Base-by-base conservation (phyloP, 2,113 vertebrate species). In the Lasiurus borealis region DNA sequence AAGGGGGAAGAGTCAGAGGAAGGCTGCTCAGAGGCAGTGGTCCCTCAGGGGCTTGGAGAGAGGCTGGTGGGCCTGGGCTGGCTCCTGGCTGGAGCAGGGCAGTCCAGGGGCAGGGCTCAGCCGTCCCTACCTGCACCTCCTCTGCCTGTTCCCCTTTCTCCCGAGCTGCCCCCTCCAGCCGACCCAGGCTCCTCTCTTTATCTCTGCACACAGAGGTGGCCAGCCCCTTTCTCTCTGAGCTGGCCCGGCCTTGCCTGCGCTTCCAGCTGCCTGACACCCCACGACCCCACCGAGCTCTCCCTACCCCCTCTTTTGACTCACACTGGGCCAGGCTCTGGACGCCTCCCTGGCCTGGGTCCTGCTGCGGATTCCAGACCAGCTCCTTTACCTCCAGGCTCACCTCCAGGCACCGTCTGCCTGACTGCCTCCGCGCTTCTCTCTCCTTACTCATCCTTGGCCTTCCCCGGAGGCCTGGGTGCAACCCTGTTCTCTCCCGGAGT, bases 201-300 rank as follows among this genome's bases (percentile, higher is more conserved):
- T 71, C 48, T 77, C 69, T 52, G 25, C 13, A 50, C 19, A 23
- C 2, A 1, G 6, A 12, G 8, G 27, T 13, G 23, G n/a, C 48
- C 44, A 52, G 19, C 16, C 34, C 34, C 14, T 44, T 27, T 80
- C 66, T 85, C 31, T 44, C 69, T 54, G 76, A 54, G 48, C n/a
- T 59, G 13, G 46, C 29, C 34, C 3, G 82, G 86, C 44, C 82
- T 59, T 23, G 8, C 13, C 0, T 52, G 23, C 48, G 19, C 84
- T 76, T 19, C 21, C 27, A 10, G 44, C 25, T 91, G 66, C 44
- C 50, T 46, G 40, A 27, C 31, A 16, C 5, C 15, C 44, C 29
- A n/a, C n/a, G n/a, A 18, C n/a, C n/a, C 82, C 46, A 8, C 0
- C 0, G 34, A 36, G 34, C 12, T 1, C n/a, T n/a, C n/a, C n/a